Base-by-base conservation (phyloP, 2,797 vertebrate genomes). In the Sebastes baramenuke region DNA sequence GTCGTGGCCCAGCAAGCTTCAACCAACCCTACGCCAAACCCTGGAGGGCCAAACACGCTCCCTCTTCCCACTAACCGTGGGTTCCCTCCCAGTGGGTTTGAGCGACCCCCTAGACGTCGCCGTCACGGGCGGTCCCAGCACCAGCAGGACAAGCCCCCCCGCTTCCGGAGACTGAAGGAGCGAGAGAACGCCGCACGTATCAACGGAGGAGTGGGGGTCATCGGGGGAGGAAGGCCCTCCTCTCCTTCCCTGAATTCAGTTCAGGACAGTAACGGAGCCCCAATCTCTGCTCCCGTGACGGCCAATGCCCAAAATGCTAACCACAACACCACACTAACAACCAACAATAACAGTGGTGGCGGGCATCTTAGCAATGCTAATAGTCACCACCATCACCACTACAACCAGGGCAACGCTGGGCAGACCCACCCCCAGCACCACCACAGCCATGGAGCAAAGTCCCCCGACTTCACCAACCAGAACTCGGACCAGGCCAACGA, bases 401-500 rank as follows among this genome's bases (percentile, higher is more conserved):
- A 94, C 93, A 94, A 88, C 91, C 95, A 96, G 85, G 91, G 94
- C 74, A 94, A 82, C 25, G 46, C 92, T 2, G 90, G 87, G 54
- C 84, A 87, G 29, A 58, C 81, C 27, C 95, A 95, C 86, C 71
- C 89, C 58, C 95, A 95, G 82, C 95, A 96, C 82, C 96, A 96
- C 94, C 95, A 97, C 90, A 95, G 94, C 93, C 95, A 96, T 20
- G 98, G 97, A 16, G 96, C 97, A 32, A 98, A 98, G 82, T 99
- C 98, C 80, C 98, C 98, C 0, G 98, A 99, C 70, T 95, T 98
- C 81, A 97, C 97, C 68, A 98, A 98, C 89, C 97, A 98, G 93
- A 99, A 98, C 95, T 98, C 98, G 0, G 97, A 98, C 91, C 98
- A 99, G 94, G 98, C 98, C 72, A 99, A 99, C 1, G 98, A 99